Base-by-base conservation (phyloP, 37 sponge, comb jelly and placozoan species). In the Chondrilla cf. caribensis region DNA sequence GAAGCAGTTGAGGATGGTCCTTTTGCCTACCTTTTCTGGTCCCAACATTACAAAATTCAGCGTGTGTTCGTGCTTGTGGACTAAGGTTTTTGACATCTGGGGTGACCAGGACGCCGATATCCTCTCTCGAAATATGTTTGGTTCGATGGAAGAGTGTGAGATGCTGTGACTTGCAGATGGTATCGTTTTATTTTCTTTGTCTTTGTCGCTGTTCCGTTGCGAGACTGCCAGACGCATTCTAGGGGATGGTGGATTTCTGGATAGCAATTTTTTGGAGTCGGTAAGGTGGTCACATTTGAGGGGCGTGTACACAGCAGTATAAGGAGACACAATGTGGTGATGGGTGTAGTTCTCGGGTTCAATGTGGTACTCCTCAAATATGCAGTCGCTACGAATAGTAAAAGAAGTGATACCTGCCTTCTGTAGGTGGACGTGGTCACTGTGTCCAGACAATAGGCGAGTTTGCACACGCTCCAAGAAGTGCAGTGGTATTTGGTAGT, bases 11-110 rank as follows among this genome's bases (percentile, higher is more conserved):
- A 73, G 44, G 18, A 73, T n/a, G 44, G 25, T 73, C 42, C 38
- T 39, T 43, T 73, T 73, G 18, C 76, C 76, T 25, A 19, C 15
- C 24, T 15, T 40, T 14, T 73, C 6, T 40, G 76, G 43, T 43
- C 76, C 76, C 21, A 73, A 19, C 43, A 73, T n/a, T 41, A 73
- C 24, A 39, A 73, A 40, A 19, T 1, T 73, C 43, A 73, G 25
- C 1, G 76, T 43, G 6, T 73, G 44, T 21, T 36, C 44, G 9
- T 38, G 41, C 6, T 73, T 73, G 29, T 7, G 22, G 29, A 62
- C 25, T 62, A 28, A 19, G 7, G 29, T 15, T 7, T n/a, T 62
- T n/a, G 29, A 7, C 6, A n/a, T 28, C 25, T 28, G 29, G 5
- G 64, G 64, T 19, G 64, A 62, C 64, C 64, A 62, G 15, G 64